phyloP scores from a whole-genome alignment of 2,113 vertebrate species.

The Pungitius pungitius region DNA sequence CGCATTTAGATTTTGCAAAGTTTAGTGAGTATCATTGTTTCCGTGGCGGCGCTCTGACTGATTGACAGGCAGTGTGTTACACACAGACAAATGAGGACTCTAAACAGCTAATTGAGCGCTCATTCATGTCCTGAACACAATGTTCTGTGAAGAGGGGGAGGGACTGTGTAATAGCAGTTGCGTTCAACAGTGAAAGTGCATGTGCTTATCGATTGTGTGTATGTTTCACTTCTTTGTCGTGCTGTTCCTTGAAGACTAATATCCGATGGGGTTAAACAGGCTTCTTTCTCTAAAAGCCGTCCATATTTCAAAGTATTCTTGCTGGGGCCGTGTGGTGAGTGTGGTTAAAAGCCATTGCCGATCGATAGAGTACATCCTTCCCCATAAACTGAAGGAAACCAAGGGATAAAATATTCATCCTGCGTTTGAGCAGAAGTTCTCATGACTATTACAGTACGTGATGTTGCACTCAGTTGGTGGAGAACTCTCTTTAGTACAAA shows the following conservation, averaged over 20 bases:
- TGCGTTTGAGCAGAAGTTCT: slow-evolving; percentile 17
- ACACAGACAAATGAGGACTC: slow-evolving; percentile 61
- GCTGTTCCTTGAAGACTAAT: slow-evolving; percentile 37
- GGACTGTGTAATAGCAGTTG: slow-evolving; percentile 46
- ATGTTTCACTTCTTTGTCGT: slow-evolving; percentile 42
- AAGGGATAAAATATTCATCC: slow-evolving; percentile 46
- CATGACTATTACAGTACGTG: slow-evolving; percentile 24
- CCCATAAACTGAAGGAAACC: slow-evolving; percentile 50
- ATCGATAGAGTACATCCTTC: slow-evolving; percentile 66
- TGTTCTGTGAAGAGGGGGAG: slow-evolving; percentile 53
- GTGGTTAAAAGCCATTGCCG: slow-evolving; percentile 61
- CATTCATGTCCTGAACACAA: slow-evolving; percentile 66
- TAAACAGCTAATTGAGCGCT: slow-evolving; percentile 67
- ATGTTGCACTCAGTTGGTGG: slow-evolving; percentile 32
- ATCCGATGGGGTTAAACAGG: slow-evolving; percentile 54
- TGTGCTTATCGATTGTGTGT: slow-evolving; percentile 51
- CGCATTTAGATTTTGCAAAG: slow-evolving; percentile 20
- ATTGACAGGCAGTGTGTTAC: slow-evolving; percentile 60
- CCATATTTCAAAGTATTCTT: slow-evolving; percentile 66
- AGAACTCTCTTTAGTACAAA: slow-evolving; percentile 28
- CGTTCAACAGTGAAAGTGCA: slow-evolving; percentile 47
- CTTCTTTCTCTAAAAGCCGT: slow-evolving; percentile 44
- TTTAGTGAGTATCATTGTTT: slow-evolving; percentile 40
- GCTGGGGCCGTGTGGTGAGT: slow-evolving; percentile 28
- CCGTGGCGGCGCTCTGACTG: slow-evolving; percentile 37